phyloP scores from a whole-genome alignment of 1,140 invertebrate species.

The Pseudomyrmex sp. region DNA sequence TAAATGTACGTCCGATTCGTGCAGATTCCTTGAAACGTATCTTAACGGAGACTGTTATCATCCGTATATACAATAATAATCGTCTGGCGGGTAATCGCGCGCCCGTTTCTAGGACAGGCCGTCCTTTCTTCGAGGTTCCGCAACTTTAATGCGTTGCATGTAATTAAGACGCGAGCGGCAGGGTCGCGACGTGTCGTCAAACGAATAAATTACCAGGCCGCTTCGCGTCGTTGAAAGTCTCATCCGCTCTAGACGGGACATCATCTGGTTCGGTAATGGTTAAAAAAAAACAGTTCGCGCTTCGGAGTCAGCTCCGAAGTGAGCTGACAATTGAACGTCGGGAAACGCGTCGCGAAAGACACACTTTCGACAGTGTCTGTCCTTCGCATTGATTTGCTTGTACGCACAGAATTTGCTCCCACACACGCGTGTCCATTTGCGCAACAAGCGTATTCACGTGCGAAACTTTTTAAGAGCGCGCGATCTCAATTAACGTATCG shows the following conservation, averaged over 20 bases:
- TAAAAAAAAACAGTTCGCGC: conserved; percentile 57
- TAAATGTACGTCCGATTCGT: too few species aligned
- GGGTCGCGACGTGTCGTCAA: conserved; percentile 3
- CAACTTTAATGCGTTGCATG: conserved; percentile 20
- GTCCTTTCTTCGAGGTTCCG: not conserved
- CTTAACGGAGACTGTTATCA: not conserved
- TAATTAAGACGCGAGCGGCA: conserved; percentile 32
- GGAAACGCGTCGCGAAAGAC: conserved; percentile 31
- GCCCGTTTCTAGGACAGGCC: conserved; percentile 1
- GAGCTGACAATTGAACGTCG: conserved; percentile 65
- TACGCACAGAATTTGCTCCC: conserved; percentile 3
- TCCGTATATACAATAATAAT: not conserved
- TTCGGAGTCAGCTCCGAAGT: conserved; percentile 62
- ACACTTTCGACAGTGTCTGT: not conserved
- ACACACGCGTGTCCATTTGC: not conserved
- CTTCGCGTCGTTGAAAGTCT: conserved; percentile 44
- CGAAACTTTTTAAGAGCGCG: conserved; percentile 29
- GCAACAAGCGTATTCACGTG: not conserved
- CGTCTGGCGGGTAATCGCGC: not conserved
- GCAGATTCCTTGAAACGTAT: not conserved
- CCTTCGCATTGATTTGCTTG: conserved; percentile 16
- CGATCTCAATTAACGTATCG: not conserved
- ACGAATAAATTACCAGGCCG: conserved; percentile 60
- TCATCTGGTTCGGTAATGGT: not conserved
- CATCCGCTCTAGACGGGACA: conserved; percentile 25